Base-by-base conservation (phyloP, 2,888 invertebrate species). In the Antheraea yamamai region DNA sequence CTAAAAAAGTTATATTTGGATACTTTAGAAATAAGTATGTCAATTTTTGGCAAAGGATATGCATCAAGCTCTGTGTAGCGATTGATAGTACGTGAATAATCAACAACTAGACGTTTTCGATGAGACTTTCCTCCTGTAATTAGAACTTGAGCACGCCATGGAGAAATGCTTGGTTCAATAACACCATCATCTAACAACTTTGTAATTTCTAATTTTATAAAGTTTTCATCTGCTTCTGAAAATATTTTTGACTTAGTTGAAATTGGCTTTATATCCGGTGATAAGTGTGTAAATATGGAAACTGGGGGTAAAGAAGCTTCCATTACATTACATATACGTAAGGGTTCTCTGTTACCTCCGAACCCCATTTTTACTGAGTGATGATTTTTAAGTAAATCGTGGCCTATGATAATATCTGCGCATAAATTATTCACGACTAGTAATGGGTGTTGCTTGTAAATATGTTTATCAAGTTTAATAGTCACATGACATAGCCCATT, bases 41-140 rank as follows among this genome's bases (percentile, higher is more conserved):
- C 68, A 23, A 68, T 68, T 16, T 68, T 68, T 68, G 23, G 68
- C 23, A 68, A 23, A 30, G 68, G 68, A 68, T 68, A 68, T 47
- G 58, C 58, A 58, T 58, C 58, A 58, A 58, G 58, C n/a, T 58
- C 58, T 58, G 58, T 58, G n/a, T n/a, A 58, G 8, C 58, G n/a
- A 58, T 58, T 58, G n/a, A 58, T 58, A 58, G 58, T 58, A n/a
- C 58, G 20, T 58, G 58, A 58, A n/a, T 58, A 58, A 58, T 58
- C 58, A 58, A 20, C 8, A 7, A 58, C 20, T 12, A 58, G 58
- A 4, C n/a, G 58, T 58, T 58, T 58, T 8, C 58, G 58, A 58
- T 58, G 58, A 58, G n/a, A 7, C 2, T n/a, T 58, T n/a, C 58
- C 58, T 20, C 58, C 4, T 58, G 58, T 58, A 58, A 58, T n/a